Evolutionary conservation across 1,140 invertebrate genomes (phyloP).

Genomic region (Phymorhynchus buccinoides): DNA sequence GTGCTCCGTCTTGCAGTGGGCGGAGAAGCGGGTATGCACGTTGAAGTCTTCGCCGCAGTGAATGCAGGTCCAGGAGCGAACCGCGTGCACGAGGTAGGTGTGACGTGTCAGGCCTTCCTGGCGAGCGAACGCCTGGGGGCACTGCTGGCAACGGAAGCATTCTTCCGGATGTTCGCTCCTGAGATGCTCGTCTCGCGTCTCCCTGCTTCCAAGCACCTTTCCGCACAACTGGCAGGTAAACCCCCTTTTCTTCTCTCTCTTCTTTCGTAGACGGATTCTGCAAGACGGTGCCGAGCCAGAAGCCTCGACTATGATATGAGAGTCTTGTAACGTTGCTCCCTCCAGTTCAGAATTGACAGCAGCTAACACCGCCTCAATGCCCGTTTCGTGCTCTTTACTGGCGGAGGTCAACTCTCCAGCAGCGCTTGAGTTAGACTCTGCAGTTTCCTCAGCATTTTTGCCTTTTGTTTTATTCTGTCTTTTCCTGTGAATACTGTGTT

Average conservation of each 20-base stretch:
- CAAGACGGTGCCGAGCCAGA: background rate
- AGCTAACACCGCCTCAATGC: background rate
- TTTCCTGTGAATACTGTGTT: background rate
- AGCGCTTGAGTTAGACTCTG: background rate
- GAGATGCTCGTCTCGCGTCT: background rate
- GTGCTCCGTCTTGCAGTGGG: background rate
- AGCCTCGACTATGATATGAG: background rate
- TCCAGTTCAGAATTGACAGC: background rate
- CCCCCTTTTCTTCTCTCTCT: background rate
- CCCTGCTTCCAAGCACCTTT: background rate
- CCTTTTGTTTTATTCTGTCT: background rate
- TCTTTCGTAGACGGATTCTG: background rate
- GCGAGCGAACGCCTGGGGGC: background rate
- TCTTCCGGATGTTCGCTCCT: background rate
- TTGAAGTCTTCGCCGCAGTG: background rate
- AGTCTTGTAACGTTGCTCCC: background rate
- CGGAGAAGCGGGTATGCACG: background rate
- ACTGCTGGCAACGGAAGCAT: constrained; percentile 4
- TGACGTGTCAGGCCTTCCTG: background rate
- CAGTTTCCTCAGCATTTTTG: background rate
- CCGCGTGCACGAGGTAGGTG: background rate
- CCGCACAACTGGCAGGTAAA: background rate
- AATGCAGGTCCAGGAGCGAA: background rate
- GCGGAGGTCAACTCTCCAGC: background rate
- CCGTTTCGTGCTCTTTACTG: background rate